phyloP scores from a whole-genome alignment of 2,888 invertebrate species.

The Invenusta paracnida region DNA sequence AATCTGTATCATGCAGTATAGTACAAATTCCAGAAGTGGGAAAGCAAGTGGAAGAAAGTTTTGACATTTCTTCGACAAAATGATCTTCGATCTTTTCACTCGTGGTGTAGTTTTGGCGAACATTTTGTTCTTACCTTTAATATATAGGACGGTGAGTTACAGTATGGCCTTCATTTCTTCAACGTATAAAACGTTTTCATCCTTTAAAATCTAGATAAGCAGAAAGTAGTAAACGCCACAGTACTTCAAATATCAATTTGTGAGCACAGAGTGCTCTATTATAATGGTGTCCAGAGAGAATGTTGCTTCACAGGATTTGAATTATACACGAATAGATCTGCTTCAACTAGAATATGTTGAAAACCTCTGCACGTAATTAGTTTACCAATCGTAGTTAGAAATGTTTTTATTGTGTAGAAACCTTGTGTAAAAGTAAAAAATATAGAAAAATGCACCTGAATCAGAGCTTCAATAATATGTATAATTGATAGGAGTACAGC shows the following conservation, averaged over 20 bases:
- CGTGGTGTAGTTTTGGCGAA: background rate
- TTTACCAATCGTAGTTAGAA: background rate
- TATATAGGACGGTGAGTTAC: background rate
- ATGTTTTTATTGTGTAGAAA: background rate
- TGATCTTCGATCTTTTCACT: background rate
- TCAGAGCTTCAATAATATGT: too few species aligned
- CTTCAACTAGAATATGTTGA: background rate
- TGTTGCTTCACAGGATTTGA: background rate
- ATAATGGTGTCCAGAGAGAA: background rate
- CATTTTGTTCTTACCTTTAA: background rate
- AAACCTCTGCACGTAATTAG: background rate
- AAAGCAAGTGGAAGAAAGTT: background rate
- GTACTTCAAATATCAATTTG: background rate
- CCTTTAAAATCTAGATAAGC: background rate
- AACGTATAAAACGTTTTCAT: background rate
- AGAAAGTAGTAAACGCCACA: background rate
- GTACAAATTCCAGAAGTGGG: background rate
- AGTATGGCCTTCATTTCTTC: background rate
- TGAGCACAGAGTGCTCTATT: background rate
- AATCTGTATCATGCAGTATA: background rate
- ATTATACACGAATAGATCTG: background rate
- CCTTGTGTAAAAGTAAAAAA: too few species aligned
- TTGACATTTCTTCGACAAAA: slow-evolving; percentile 2
- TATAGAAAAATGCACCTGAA: too few species aligned
- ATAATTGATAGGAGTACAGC: too few species aligned